Conservation (phyloP, 2,888 invertebrate species). For the Epinotia bilunana region DNA sequence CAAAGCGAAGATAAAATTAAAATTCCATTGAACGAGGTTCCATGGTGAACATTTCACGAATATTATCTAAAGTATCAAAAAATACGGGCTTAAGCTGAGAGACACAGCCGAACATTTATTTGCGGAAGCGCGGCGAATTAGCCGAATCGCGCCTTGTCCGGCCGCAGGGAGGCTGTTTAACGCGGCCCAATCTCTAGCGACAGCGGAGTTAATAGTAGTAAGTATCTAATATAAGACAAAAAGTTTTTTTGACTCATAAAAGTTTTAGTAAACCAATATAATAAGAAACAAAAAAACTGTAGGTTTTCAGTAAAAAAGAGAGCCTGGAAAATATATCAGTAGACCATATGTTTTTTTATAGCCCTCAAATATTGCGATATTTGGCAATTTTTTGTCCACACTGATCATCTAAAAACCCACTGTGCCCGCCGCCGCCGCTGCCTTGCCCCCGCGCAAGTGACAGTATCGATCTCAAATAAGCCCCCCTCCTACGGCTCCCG, state of each 20-base stretch:
- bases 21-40: not conserved
- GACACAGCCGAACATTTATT: slow-evolving; percentile 48
- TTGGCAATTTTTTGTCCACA: not conserved
- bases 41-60: not conserved
- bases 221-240: not conserved
- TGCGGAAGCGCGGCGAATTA: slow-evolving; percentile 72
- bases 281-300: no score
- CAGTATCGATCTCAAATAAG: slow-evolving; percentile 82
- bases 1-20: not conserved
- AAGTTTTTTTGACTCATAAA: no score
- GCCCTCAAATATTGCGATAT: not conserved
- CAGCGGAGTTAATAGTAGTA: not conserved
- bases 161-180: slow-evolving; percentile 65
- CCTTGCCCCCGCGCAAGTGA: slow-evolving; percentile 65
- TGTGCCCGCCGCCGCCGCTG: slow-evolving; percentile 46
- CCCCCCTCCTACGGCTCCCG: slow-evolving; percentile 75
- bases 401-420: not conserved
- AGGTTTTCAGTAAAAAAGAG: no score
- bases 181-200: slow-evolving; percentile 45
- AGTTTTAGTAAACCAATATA: no score
- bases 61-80: slow-evolving; percentile 3
- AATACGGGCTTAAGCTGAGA: slow-evolving; percentile 16
- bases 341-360: no score
- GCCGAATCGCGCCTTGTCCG: slow-evolving; percentile 71
- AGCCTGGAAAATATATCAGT: no score